Percentiles rank a stretch among this genome's conserved stretches.
These are phyloP conservation scores for Anseranas semipalmata DNA, from an alignment of 2,113 vertebrate genomes.

Conservation along the genomic window DNA sequence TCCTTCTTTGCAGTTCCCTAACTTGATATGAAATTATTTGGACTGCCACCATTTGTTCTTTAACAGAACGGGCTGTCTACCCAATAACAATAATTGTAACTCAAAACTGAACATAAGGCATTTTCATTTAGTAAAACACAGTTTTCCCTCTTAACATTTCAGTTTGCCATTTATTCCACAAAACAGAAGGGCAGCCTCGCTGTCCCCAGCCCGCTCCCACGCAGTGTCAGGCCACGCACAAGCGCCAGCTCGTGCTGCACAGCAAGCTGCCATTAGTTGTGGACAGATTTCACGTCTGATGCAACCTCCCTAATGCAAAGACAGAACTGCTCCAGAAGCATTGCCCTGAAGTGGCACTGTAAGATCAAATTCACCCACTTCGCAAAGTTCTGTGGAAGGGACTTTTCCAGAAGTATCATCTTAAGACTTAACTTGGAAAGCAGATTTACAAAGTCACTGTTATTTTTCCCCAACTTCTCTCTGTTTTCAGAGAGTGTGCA, in stretches of 20 bases:
- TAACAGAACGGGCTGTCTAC: not conserved
- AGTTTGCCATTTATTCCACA: not conserved
- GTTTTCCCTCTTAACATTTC: not conserved
- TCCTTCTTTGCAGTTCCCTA: not conserved
- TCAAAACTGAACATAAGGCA: not conserved
- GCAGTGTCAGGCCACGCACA: fast-evolving
- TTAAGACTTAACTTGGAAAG: not conserved
- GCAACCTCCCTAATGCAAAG: not conserved
- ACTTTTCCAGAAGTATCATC: not conserved
- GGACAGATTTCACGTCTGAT: not conserved
- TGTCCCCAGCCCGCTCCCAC: not conserved
- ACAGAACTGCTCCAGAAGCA: too few relatives aligned
- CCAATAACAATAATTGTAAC: not conserved
- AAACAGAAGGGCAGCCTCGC: not conserved
- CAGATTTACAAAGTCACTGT: not conserved
- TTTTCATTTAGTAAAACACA: not conserved
- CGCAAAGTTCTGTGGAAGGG: not conserved
- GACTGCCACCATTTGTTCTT: not conserved
- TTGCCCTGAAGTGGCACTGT: not conserved
- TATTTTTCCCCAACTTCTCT: not conserved
- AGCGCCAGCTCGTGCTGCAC: not conserved
- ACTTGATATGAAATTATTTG: not conserved
- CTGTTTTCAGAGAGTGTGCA: not conserved
- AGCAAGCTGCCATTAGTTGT: not conserved
- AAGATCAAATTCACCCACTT: not conserved